Evolutionary conservation across 1,140 invertebrate species (phyloP).

Genomic region (Spodoptera frugiperda): DNA sequence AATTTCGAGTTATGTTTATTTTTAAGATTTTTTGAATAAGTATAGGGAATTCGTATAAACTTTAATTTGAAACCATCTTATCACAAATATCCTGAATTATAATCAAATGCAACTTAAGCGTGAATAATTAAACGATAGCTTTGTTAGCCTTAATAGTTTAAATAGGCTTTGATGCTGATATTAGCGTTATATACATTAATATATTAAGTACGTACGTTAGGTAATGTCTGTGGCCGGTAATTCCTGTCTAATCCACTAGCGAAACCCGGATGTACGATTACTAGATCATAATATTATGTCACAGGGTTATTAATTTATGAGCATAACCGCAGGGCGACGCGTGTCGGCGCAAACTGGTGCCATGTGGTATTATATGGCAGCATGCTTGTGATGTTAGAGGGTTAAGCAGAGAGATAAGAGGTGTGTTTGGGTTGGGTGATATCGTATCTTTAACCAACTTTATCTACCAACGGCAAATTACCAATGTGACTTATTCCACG

Average conservation of each 20-base stretch:
- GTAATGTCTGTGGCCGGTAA: slow-evolving; percentile 8
- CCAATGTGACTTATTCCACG: background rate
- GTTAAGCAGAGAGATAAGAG: background rate
- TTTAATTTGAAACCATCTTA: too few relatives aligned
- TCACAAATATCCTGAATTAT: too few relatives aligned
- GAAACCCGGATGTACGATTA: slow-evolving; percentile 3
- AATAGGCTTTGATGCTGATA: background rate
- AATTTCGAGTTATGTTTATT: too few relatives aligned
- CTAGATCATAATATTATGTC: slow-evolving; percentile 34
- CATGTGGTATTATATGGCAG: background rate
- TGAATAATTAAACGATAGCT: too few relatives aligned
- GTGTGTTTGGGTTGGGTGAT: background rate
- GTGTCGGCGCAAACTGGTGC: background rate
- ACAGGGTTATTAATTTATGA: slow-evolving; percentile 27
- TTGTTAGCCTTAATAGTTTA: too few relatives aligned
- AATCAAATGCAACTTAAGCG: too few relatives aligned
- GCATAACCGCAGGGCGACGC: background rate
- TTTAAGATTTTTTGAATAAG: too few relatives aligned
- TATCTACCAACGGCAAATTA: background rate
- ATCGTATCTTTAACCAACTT: too few relatives aligned
- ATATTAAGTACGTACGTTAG: background rate
- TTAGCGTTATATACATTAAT: background rate
- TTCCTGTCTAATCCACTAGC: background rate
- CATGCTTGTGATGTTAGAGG: too few relatives aligned
- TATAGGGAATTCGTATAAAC: too few relatives aligned